phyloP scores from a whole-genome alignment of 2,888 invertebrate species.

The Drosophila recens region DNA sequence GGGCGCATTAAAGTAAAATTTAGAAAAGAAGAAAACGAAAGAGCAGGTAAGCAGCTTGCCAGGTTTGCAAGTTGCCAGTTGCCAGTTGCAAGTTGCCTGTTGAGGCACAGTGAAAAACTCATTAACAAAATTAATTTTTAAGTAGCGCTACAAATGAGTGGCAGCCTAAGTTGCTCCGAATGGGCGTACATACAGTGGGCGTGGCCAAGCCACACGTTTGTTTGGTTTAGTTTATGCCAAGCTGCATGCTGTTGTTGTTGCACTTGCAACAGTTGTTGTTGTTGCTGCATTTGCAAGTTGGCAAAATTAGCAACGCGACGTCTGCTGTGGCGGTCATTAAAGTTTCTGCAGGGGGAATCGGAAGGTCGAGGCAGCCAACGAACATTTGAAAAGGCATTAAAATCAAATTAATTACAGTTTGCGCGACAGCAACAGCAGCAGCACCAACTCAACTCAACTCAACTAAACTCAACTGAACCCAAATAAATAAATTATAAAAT shows the following conservation, averaged over 20 bases:
- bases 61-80: constrained; percentile 43
- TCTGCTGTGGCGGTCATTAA: constrained; percentile 69
- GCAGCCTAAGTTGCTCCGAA: constrained; percentile 60
- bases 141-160: constrained; percentile 78
- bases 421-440: constrained; percentile 50
- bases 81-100: constrained; percentile 47
- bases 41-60: constrained; percentile 46
- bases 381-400: constrained; percentile 76
- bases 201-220: constrained; percentile 57
- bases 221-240: constrained; percentile 49
- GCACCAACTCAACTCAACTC: constrained; percentile 13
- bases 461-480: constrained; percentile 37
- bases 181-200: constrained; percentile 28
- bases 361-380: constrained; percentile 6
- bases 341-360: constrained; percentile 57
- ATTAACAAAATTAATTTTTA: constrained; percentile 83
- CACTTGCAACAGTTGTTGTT: constrained; percentile 27
- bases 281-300: constrained; percentile 65
- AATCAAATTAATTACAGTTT: constrained; percentile 79
- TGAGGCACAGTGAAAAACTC: constrained; percentile 76
- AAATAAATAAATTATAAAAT: constrained; percentile 79
- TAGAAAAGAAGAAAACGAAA: constrained; percentile 13
- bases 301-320: constrained; percentile 72
- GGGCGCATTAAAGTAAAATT: constrained; percentile 41
- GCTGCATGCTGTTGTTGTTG: constrained; percentile 22